A percentile compares a stretch with the other conserved stretches of the same genome.
These are phyloP conservation scores for Chrysotoxum bicinctum DNA, from an alignment of 2,888 invertebrate species.

Conservation along the genomic window DNA sequence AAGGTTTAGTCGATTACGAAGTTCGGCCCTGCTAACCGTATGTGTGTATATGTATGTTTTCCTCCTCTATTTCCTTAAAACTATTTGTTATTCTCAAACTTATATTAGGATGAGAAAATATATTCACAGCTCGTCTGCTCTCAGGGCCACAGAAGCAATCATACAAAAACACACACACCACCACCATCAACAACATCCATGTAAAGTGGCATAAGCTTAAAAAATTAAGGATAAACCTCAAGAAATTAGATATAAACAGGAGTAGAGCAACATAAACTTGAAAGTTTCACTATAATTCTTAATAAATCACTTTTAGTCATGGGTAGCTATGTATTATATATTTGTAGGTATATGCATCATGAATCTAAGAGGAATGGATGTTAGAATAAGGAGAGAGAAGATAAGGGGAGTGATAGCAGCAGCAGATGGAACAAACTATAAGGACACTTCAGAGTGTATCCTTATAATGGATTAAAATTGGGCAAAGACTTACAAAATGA, in stretches of 20 bases:
- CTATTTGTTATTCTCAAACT: constrained; percentile 48
- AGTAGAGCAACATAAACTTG: constrained; percentile 58
- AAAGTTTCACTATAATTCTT: constrained; percentile 69
- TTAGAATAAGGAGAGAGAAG: background rate
- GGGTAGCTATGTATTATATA: too few species aligned
- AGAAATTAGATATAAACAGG: constrained; percentile 68
- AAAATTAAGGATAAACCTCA: constrained; percentile 65
- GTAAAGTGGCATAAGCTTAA: constrained; percentile 45
- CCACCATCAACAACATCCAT: background rate
- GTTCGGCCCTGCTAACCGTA: constrained; percentile 3
- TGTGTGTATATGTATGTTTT: constrained; percentile 3
- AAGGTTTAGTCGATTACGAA: too few species aligned
- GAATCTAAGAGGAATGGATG: background rate
- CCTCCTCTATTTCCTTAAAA: constrained; percentile 43
- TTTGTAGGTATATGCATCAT: background rate
- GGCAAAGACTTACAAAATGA: constrained; percentile 35
- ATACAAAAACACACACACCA: background rate
- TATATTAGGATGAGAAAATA: constrained; percentile 23
- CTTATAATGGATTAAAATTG: constrained; percentile 70
- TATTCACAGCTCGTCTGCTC: constrained; percentile 22
- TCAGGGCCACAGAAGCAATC: constrained; percentile 18
- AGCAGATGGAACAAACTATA: constrained; percentile 34
- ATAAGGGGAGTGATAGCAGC: background rate
- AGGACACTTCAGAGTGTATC: constrained; percentile 50
- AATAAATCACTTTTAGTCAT: constrained; percentile 68